phyloP scores from a whole-genome alignment of 2,113 vertebrate species.

The Oreochromis niloticus region DNA sequence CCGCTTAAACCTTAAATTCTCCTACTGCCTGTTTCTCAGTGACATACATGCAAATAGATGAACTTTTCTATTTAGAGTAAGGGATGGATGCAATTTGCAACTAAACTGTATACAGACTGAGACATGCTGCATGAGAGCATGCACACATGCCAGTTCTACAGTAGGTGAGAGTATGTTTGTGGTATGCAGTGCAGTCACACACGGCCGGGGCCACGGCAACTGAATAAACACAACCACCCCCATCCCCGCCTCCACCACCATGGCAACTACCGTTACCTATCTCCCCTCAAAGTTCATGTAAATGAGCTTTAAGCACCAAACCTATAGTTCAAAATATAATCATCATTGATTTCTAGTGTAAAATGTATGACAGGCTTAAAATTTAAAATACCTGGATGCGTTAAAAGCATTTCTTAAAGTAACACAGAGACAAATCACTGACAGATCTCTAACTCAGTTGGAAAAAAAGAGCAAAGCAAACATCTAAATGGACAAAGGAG shows the following conservation, averaged over 20 bases:
- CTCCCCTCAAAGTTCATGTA: slow-evolving; percentile 1
- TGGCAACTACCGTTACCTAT: background rate
- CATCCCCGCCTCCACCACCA: background rate
- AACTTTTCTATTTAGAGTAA: background rate
- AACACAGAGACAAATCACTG: background rate
- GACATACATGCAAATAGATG: background rate
- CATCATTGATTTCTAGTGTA: background rate
- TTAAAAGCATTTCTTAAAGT: background rate
- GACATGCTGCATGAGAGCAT: background rate
- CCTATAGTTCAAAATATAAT: background rate
- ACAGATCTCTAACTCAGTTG: background rate
- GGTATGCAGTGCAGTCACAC: slow-evolving; percentile 8
- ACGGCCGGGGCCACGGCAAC: slow-evolving; percentile 39
- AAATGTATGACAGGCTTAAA: background rate
- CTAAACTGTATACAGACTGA: background rate
- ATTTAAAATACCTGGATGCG: background rate
- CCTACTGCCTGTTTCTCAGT: background rate
- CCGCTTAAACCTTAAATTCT: background rate
- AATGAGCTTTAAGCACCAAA: background rate
- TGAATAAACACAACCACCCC: slow-evolving; percentile 42
- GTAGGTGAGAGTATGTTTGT: slow-evolving; percentile 19
- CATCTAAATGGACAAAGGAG: slow-evolving; percentile 10
- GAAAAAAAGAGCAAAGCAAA: background rate
- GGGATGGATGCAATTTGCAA: background rate
- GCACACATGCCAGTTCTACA: background rate